A percentile compares a stretch with the other conserved stretches of the same genome.
These are phyloP conservation scores for Brachionus manjavacas DNA, from an alignment of 1,140 invertebrate genomes.

Conservation along the genomic window DNA sequence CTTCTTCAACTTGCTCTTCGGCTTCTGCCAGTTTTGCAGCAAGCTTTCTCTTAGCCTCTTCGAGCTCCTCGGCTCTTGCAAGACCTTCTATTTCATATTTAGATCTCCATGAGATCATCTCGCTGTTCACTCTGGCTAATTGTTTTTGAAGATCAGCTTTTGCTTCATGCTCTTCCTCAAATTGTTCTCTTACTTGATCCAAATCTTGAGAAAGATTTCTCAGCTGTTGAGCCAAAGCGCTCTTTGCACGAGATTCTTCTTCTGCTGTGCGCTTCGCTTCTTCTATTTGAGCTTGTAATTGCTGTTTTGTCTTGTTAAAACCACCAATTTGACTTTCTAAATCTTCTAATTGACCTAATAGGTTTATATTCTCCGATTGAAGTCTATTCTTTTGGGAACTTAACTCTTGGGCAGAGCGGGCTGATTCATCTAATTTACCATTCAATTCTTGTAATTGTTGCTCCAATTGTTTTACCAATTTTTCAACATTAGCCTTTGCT, in stretches of 20 bases:
- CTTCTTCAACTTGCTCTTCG: conserved; percentile 71
- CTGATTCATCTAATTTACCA: conserved; percentile 60
- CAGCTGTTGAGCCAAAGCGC: conserved; percentile 50
- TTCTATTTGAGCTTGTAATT: conserved; percentile 44
- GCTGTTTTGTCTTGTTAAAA: conserved; percentile 14
- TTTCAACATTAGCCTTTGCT: conserved; percentile 91
- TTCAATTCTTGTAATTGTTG: conserved; percentile 89
- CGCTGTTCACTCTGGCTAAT: conserved; percentile 73
- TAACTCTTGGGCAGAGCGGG: neutral
- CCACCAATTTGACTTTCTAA: conserved; percentile 35
- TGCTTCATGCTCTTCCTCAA: conserved; percentile 76
- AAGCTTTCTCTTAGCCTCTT: conserved; percentile 97
- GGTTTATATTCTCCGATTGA: conserved; percentile 23
- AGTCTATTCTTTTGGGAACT: conserved; percentile 26
- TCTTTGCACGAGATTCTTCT: conserved; percentile 48
- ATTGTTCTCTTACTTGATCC: conserved; percentile 94
- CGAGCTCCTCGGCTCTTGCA: conserved; percentile 80
- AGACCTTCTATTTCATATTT: conserved; percentile 59
- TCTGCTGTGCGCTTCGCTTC: conserved; percentile 50
- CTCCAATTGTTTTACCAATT: conserved; percentile 90
- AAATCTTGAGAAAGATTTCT: conserved; percentile 91
- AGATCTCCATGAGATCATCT: conserved; percentile 61
- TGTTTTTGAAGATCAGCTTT: conserved; percentile 83
- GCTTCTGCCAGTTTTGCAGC: conserved; percentile 97
- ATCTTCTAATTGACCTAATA: conserved; percentile 32